Conservation (phyloP, 2,888 invertebrate species). For the Hydraecia micacea region DNA sequence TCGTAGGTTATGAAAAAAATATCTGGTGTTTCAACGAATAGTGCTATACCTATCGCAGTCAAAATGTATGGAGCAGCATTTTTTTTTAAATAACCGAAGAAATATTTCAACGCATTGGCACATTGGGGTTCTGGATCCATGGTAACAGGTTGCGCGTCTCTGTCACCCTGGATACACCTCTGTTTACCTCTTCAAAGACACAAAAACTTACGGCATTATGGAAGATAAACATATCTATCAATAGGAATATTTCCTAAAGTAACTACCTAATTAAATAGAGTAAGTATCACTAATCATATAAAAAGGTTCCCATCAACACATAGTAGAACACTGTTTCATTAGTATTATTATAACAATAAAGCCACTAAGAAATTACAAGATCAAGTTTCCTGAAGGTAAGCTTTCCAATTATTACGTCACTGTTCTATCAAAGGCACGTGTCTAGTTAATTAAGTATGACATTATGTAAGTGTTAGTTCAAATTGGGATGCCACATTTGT, state of each 20-base stretch:
- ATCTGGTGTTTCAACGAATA: not conserved
- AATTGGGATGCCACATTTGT: slow-evolving; percentile 55
- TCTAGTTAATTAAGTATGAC: slow-evolving; percentile 60
- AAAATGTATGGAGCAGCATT: not conserved
- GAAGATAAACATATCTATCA: slow-evolving; percentile 1
- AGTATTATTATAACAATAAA: slow-evolving; percentile 6
- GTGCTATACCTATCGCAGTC: not conserved
- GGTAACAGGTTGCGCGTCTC: too few relatives aligned
- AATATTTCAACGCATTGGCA: not conserved
- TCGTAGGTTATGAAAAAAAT: not conserved
- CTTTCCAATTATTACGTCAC: slow-evolving; percentile 41
- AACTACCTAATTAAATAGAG: slow-evolving; percentile 35
- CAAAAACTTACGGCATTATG: not conserved
- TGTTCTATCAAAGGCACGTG: slow-evolving; percentile 38
- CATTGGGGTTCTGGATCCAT: not conserved
- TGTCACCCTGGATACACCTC: not conserved
- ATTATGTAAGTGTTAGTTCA: slow-evolving; percentile 34
- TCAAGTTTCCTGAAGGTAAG: slow-evolving; percentile 25
- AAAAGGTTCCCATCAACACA: not conserved
- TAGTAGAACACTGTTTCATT: not conserved
- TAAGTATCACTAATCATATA: slow-evolving; percentile 21
- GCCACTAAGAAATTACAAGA: slow-evolving; percentile 36
- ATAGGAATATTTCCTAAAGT: not conserved
- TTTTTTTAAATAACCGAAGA: not conserved
- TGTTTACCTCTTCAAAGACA: slow-evolving; percentile 11